phyloP scores from a whole-genome alignment of 1,140 invertebrate species.

The Notospermus geniculatus region DNA sequence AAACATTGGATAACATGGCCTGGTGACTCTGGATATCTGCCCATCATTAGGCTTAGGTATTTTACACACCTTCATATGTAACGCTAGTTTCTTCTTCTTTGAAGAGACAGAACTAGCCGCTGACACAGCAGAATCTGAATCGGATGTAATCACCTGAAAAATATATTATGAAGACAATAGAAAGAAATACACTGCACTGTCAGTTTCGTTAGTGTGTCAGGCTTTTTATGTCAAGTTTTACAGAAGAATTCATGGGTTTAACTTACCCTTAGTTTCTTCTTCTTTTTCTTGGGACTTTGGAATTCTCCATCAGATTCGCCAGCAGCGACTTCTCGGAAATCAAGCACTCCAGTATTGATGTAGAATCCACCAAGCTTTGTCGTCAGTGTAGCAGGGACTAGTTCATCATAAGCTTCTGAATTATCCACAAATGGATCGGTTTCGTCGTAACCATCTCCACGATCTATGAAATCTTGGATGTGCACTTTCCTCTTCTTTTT shows the following conservation, averaged over 20 bases:
- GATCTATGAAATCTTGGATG: constrained; percentile 77
- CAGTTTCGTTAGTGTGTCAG: too few species aligned
- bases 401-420: constrained; percentile 92
- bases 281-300: constrained; percentile 37
- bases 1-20: too few species aligned
- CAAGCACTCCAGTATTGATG: constrained; percentile 86
- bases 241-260: too few species aligned
- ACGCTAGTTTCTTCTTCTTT: too few species aligned
- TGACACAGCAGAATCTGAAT: constrained; percentile 34
- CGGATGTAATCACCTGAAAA: constrained; percentile 35
- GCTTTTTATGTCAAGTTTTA: too few species aligned
- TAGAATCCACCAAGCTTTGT: constrained; percentile 93
- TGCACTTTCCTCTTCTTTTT: constrained; percentile 59
- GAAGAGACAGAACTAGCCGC: constrained; percentile 10
- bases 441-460: constrained; percentile 93
- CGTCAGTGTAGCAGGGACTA: constrained; percentile 83
- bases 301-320: constrained; percentile 47
- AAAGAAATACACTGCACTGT: too few species aligned
- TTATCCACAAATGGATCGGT: constrained; percentile 96
- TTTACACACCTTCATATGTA: too few species aligned
- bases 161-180: too few species aligned
- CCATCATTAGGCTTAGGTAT: too few species aligned
- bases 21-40: too few species aligned
- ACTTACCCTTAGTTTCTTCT: constrained; percentile 33
- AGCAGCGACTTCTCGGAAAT: constrained; percentile 72